Evolutionary conservation across 2,113 vertebrate genomes (phyloP), one percentile per base, ranked within the genome.

Genomic region (Galbula dea): DNA sequence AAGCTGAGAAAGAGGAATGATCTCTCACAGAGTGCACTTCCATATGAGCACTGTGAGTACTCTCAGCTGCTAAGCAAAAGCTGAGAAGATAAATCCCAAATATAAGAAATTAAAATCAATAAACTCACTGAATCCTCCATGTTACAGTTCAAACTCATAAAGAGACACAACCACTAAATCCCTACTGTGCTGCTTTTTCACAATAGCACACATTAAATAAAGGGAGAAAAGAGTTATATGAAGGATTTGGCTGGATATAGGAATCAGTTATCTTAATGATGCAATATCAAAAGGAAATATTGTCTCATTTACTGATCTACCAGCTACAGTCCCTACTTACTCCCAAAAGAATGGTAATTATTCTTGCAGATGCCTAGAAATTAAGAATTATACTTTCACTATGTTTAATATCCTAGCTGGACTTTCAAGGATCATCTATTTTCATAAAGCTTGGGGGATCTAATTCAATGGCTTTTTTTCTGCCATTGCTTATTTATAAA

Each of bases 61-160:
- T 89, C 78, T 89, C 65, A 68, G n/a, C 75, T 79, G 52, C 86
- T 96, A 86, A 91, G 62, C 73, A 88, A 89, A 89, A 95, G 20
- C 82, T 49, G 55, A 65, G 48, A 91, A 89, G 68, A 95, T 94
- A 93, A 93, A 95, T 86, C 83, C 41, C 43, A 87, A 95, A 92
- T 95, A 89, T 69, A 89, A 93, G 93, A 95, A 95, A 96, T 94
- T 94, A 96, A 95, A 97, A 95, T 95, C 92, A 95, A 96, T 95
- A 95, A 94, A 92, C 69, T 90, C 77, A 27, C 73, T 0, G 27
- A 94, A 62, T 82, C 17, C 5, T 79, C 66, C 72, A 58, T 90
- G 91, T 90, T 84, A 93, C 72, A 67, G 84, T 93, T 93, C 73
- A 89, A 79, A 88, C 23, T 94, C 89, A 95, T 93, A 93, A 94